phyloP scores from a whole-genome alignment of 2,113 vertebrate genomes.

The Tauraco erythrolophus region DNA sequence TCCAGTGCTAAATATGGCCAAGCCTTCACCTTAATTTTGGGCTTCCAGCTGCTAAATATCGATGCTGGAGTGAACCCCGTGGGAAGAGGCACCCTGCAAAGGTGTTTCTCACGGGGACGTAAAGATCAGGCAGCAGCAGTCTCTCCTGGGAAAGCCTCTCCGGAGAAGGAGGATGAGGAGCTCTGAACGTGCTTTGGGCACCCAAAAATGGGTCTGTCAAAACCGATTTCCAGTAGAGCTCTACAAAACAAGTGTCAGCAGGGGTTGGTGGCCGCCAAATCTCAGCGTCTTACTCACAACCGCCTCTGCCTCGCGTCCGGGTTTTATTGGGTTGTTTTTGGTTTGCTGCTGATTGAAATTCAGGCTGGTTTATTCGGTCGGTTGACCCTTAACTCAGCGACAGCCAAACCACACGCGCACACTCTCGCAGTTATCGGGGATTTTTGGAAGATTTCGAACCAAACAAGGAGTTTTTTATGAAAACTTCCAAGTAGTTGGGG shows the following conservation, averaged over 20 bases:
- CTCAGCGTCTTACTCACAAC: fast-evolving
- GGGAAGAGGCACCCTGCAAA: neutral
- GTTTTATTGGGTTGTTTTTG: neutral
- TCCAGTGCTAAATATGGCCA: neutral
- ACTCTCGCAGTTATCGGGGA: fast-evolving
- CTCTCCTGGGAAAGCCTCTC: neutral
- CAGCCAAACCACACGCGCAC: fast-evolving
- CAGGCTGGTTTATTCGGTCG: neutral
- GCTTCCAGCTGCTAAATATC: neutral
- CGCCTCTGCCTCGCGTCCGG: fast-evolving
- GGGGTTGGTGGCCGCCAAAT: neutral
- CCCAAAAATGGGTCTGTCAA: neutral
- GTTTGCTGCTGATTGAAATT: neutral
- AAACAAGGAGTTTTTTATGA: neutral
- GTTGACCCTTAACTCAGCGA: neutral
- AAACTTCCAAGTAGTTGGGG: neutral
- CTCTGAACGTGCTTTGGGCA: neutral
- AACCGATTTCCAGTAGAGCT: neutral
- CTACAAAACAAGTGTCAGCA: neutral
- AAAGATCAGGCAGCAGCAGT: fast-evolving
- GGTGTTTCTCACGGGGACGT: fast-evolving
- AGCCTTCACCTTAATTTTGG: neutral
- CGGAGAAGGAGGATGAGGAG: neutral
- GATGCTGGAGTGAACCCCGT: fast-evolving
- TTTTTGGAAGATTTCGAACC: neutral